Percentiles rank a stretch among this genome's conserved stretches.
These are phyloP conservation scores for Horisme vitalbata DNA, from an alignment of 2,888 invertebrate species.

Conservation along the genomic window DNA sequence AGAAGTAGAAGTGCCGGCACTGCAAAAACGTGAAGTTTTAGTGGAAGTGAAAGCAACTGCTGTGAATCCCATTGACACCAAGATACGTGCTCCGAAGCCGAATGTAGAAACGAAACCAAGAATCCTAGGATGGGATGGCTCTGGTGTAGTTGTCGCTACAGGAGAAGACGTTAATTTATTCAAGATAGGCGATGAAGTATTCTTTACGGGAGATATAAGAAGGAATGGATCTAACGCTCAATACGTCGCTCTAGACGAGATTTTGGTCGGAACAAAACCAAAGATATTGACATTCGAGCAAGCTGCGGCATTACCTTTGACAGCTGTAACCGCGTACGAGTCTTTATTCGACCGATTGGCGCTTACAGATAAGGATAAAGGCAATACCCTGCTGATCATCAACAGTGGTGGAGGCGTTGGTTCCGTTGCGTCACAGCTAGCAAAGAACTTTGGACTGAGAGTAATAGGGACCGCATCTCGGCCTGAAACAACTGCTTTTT, in stretches of 20 bases:
- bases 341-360: conserved; percentile 60
- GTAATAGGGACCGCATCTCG: conserved; percentile 73
- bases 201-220: conserved; percentile 61
- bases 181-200: conserved; percentile 69
- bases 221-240: conserved; percentile 68
- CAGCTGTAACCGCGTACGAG: conserved; percentile 65
- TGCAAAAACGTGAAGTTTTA: conserved; percentile 55
- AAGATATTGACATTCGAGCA: conserved; percentile 64
- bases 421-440: conserved; percentile 65
- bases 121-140: conserved; percentile 69
- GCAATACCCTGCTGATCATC: conserved; percentile 63
- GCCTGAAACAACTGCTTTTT: conserved; percentile 56
- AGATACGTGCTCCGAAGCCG: conserved; percentile 64
- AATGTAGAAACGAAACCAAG: conserved; percentile 53
- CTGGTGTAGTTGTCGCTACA: conserved; percentile 62
- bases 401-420: conserved; percentile 75
- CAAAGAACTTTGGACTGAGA: conserved; percentile 59
- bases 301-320: conserved; percentile 73
- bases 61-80: conserved; percentile 71
- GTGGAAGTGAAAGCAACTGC: conserved; percentile 67
- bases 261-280: conserved; percentile 49
- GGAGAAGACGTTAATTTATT: conserved; percentile 52
- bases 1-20: conserved; percentile 55
- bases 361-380: conserved; percentile 63
- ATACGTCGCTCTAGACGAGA: conserved; percentile 63